Conservation (phyloP, 2,113 vertebrate species). For the Eolophus roseicapilla region DNA sequence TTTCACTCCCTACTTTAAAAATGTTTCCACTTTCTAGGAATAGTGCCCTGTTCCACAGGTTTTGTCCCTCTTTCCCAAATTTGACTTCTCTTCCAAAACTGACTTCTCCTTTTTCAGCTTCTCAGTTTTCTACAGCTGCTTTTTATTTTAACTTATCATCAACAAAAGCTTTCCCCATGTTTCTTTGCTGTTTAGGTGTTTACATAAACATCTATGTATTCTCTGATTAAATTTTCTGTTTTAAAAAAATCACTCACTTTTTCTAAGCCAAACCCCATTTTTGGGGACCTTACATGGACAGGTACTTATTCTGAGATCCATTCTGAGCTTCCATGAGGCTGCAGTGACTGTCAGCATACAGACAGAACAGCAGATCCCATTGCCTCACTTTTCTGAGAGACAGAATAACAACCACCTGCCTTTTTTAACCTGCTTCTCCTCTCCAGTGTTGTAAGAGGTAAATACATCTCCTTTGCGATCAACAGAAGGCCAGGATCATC, state of each 20-base stretch:
- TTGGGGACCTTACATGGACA: neutral
- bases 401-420: neutral
- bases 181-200: neutral
- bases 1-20: neutral
- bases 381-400: neutral
- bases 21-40: neutral
- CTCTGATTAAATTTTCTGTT: neutral
- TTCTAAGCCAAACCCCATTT: neutral
- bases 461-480: neutral
- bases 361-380: neutral
- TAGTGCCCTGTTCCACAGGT: neutral
- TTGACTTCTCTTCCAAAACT: no score
- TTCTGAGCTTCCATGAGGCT: neutral
- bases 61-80: neutral
- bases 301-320: neutral
- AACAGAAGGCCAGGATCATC: neutral
- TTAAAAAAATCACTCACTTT: neutral
- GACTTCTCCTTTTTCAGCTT: neutral
- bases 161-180: neutral
- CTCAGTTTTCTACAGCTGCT: neutral
- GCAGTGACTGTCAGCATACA: neutral
- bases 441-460: neutral
- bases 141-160: neutral
- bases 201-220: neutral
- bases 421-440: neutral